Evolutionary conservation across 2,888 invertebrate genomes (phyloP).

Genomic region (Philereme transversata): DNA sequence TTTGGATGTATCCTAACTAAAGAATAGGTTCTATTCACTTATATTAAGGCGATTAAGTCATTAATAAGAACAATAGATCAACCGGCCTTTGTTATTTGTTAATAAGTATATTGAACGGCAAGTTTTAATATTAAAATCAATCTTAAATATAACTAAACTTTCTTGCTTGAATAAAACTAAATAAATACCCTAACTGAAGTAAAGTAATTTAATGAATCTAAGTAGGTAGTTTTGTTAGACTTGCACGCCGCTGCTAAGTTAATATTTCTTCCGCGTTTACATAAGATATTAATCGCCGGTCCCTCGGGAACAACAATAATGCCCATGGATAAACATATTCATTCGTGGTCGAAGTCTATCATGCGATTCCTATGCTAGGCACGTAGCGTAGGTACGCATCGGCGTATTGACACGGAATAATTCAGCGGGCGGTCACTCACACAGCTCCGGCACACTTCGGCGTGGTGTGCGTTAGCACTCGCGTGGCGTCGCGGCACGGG

Average conservation of each 20-base stretch:
- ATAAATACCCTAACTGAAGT: too few relatives aligned
- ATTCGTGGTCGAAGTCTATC: conserved; percentile 63
- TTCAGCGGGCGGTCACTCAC: conserved; percentile 70
- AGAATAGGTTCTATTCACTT: conserved; percentile 24
- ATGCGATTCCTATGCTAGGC: conserved; percentile 67
- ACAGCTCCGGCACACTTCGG: conserved; percentile 48
- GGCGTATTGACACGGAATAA: conserved; percentile 74
- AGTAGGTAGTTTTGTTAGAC: conserved; percentile 25
- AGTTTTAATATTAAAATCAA: neutral
- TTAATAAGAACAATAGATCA: conserved; percentile 41
- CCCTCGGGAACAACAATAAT: conserved; percentile 67
- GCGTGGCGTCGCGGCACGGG: conserved; percentile 56
- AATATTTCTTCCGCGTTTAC: conserved; percentile 57
- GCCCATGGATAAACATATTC: conserved; percentile 73
- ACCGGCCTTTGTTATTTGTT: conserved; percentile 8
- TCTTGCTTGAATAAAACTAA: neutral
- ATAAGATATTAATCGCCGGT: conserved; percentile 65
- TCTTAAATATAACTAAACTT: too few relatives aligned
- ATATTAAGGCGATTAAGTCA: conserved; percentile 39
- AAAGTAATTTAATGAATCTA: too few relatives aligned
- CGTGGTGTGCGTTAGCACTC: conserved; percentile 63
- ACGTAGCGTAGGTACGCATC: conserved; percentile 69
- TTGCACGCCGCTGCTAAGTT: conserved; percentile 53
- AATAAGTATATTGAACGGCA: neutral
- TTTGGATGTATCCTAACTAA: conserved; percentile 43